Base-by-base conservation (phyloP, 2,113 vertebrate species). In the Arenaria interpres region DNA sequence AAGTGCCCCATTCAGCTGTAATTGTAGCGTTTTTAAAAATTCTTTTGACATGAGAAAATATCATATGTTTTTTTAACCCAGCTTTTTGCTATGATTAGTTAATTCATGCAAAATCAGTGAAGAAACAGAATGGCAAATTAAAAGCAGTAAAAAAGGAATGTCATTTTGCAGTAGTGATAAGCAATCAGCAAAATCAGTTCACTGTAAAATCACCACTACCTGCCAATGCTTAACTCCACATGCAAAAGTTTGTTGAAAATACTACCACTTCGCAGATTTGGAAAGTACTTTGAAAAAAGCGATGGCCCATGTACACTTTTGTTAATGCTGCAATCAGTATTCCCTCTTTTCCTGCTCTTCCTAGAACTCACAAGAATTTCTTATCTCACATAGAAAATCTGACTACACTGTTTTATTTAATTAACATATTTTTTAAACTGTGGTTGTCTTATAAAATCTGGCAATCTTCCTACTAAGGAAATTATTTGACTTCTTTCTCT, bases 11-110 rank as follows among this genome's bases (percentile, higher is more conserved):
- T 95, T 96, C 92, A 96, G 91, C 93, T 89, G 67, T 96, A 96
- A 96, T 97, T 96, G 95, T 94, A 85, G 95, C 94, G 63, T 91
- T 96, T 95, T 96, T 37, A 82, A 95, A 96, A 95, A 94, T 88
- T 89, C 91, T 91, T 96, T 94, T 93, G 84, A 95, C 91, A 96
- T 89, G 87, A 85, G 89, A 93, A 96, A 97, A 96, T 82, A 97
- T 82, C 87, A 23, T 94, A 63, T 56, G 68, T 35, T 96, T 96
- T 97, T 96, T 94, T 93, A 95, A 93, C 77, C 45, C 75, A 83
- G 90, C 37, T 83, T 95, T 97, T 93, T 80, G 43, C 87, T 68
- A 22, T 96, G 94, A 94, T 96, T 96, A 94, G 96, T 91, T 89
- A 96, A 97, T 97, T 96, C 94, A 94, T 93, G 91, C 84, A 96